Evolutionary conservation across 2,113 vertebrate species (phyloP).

Genomic region (Ariopsis seemanni): DNA sequence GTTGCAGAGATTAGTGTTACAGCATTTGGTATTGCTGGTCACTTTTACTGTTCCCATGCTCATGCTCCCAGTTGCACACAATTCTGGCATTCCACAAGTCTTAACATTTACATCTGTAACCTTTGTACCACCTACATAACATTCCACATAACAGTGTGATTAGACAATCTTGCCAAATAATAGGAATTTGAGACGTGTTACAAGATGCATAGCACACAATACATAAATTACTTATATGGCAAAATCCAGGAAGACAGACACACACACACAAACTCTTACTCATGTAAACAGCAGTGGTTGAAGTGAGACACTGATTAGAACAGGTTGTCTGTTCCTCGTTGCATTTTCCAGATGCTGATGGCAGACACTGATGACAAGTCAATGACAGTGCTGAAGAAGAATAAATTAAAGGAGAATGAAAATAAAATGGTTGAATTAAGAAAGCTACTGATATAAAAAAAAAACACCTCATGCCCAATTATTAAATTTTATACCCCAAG

Average conservation of each 20-base stretch:
- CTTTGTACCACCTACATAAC: neutral
- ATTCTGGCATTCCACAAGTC: neutral
- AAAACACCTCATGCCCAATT: too few species aligned
- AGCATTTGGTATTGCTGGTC: neutral
- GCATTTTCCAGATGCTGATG: neutral
- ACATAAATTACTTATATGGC: too few species aligned
- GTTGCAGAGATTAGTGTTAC: slow-evolving; percentile 17
- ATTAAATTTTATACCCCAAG: too few species aligned
- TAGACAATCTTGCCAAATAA: neutral
- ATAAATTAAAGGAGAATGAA: neutral
- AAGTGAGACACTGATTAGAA: neutral
- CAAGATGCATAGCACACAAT: too few species aligned
- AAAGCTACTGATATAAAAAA: too few species aligned
- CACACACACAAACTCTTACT: neutral
- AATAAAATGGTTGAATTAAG: too few species aligned
- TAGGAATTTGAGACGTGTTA: neutral
- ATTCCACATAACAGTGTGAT: neutral
- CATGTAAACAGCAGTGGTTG: neutral
- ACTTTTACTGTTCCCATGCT: neutral
- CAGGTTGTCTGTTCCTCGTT: neutral
- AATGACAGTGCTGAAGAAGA: neutral
- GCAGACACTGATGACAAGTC: neutral
- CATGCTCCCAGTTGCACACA: neutral
- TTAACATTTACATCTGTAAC: neutral
- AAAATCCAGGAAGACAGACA: too few species aligned